Evolutionary conservation across 2,888 invertebrate species (phyloP).

Genomic region (Agapetus fuscipes): DNA sequence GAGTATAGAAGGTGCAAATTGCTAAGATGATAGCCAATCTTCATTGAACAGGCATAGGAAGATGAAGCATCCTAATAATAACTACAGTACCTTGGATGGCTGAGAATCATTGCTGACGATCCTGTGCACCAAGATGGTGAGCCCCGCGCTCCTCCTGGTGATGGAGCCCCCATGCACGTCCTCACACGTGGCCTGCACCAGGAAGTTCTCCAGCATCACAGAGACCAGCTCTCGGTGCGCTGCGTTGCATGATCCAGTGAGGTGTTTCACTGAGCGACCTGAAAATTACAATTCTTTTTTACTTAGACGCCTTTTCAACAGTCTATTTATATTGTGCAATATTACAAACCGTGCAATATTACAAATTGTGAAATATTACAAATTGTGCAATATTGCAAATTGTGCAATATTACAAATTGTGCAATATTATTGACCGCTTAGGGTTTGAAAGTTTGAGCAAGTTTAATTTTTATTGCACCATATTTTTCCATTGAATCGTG

Average conservation of each 20-base stretch:
- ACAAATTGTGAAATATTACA: no score
- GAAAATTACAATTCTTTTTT: conserved; percentile 21
- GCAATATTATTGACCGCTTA: no score
- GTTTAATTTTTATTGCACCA: no score
- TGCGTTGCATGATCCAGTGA: conserved; percentile 32
- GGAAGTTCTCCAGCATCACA: conserved; percentile 33
- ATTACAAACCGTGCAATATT: no score
- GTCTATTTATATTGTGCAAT: conserved; percentile 13
- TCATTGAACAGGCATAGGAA: no score
- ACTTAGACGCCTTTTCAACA: not conserved
- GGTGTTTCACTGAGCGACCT: conserved; percentile 42
- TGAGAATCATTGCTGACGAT: conserved; percentile 59
- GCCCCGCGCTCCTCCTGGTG: conserved; percentile 68
- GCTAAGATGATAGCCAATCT: no score
- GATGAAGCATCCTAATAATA: no score
- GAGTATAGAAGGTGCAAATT: no score
- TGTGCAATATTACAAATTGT: no score
- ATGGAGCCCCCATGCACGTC: conserved; percentile 40
- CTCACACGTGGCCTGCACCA: conserved; percentile 36
- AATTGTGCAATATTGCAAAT: no score
- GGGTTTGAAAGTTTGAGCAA: no score
- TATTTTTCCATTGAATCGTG: no score
- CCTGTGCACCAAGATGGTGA: conserved; percentile 66
- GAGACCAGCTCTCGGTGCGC: conserved; percentile 32
- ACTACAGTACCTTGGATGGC: conserved; percentile 36